Conservation (phyloP, 2,888 invertebrate genomes). For the Limnephilus auricula region DNA sequence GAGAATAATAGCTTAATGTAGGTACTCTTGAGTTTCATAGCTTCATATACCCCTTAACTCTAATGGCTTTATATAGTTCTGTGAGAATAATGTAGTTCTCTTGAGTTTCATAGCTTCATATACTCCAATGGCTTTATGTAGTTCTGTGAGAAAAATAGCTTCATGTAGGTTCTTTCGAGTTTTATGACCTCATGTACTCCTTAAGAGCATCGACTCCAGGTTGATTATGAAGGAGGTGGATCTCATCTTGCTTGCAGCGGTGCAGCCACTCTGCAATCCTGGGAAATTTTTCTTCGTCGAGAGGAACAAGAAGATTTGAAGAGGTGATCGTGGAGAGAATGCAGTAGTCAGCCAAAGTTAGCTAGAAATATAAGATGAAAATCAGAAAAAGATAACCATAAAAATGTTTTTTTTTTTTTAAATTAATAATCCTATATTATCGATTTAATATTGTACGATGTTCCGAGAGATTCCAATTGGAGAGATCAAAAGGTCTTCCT, state of each 20-base stretch:
- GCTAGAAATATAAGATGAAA: constrained; percentile 68
- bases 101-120: not conserved
- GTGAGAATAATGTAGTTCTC: too few relatives aligned
- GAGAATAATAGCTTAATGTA: too few relatives aligned
- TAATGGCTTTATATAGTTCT: too few relatives aligned
- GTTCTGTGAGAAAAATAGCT: not conserved
- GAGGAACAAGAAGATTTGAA: constrained; percentile 72
- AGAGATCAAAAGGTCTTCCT: too few relatives aligned
- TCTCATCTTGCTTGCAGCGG: constrained; percentile 69
- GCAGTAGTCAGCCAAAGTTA: constrained; percentile 70
- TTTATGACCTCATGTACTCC: constrained; percentile 19
- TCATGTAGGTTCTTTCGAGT: not conserved
- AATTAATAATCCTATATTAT: too few relatives aligned
- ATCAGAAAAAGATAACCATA: not conserved
- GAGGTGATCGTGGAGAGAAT: constrained; percentile 75
- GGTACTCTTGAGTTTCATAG: too few relatives aligned
- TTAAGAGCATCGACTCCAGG: constrained; percentile 60
- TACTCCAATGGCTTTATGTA: too few relatives aligned
- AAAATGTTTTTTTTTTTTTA: too few relatives aligned
- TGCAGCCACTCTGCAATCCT: constrained; percentile 71
- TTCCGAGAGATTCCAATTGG: too few relatives aligned
- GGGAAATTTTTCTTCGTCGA: constrained; percentile 69
- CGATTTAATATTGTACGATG: too few relatives aligned
- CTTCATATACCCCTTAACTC: too few relatives aligned
- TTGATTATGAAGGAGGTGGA: constrained; percentile 69